Conservation (phyloP, 35 echinoderm and acorn worm species). For the Anneissia japonica region DNA sequence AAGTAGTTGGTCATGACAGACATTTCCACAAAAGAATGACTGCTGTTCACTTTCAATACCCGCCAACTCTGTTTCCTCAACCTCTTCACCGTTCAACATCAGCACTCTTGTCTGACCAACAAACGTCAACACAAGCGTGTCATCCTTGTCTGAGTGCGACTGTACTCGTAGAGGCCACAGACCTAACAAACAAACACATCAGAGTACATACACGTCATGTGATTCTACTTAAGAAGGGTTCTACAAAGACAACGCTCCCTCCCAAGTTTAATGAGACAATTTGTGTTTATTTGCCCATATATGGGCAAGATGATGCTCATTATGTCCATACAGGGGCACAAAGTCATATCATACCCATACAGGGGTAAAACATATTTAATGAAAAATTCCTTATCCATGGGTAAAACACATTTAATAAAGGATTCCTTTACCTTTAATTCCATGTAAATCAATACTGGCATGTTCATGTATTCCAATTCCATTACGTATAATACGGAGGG, state of each 20-base stretch:
- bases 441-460: conserved; percentile 95
- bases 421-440: conserved; percentile 87
- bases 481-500: conserved; percentile 90
- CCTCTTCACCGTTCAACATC: conserved; percentile 90
- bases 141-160: conserved; percentile 72
- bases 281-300: too few species aligned
- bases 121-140: conserved; percentile 85
- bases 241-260: too few species aligned
- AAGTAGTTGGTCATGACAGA: conserved; percentile 64
- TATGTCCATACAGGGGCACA: too few species aligned
- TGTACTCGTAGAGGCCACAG: conserved; percentile 89
- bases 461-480: conserved; percentile 98
- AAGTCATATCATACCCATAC: too few species aligned
- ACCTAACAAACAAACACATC: conserved; percentile 38
- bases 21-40: conserved; percentile 96
- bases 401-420: too few species aligned
- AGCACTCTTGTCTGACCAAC: conserved; percentile 92
- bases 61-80: conserved; percentile 86
- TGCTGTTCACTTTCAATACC: conserved; percentile 91
- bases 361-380: too few species aligned
- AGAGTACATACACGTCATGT: neutral
- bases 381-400: too few species aligned
- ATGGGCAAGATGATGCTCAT: too few species aligned
- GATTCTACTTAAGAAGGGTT: neutral
- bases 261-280: too few species aligned